Conservation (phyloP, 1,140 invertebrate genomes). For the Trypoxylus dichotomus region DNA sequence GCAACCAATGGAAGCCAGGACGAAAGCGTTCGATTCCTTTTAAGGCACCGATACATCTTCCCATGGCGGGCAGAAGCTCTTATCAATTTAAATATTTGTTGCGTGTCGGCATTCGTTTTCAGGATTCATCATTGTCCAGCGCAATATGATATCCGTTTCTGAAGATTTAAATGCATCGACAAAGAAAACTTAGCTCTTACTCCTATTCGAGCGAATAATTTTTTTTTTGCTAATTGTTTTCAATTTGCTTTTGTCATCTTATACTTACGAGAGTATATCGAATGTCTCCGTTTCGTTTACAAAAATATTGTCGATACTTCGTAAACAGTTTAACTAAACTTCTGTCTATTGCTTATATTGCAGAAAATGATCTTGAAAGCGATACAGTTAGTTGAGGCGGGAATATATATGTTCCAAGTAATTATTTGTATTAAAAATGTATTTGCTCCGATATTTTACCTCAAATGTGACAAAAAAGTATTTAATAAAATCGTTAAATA, state of each 20-base stretch:
- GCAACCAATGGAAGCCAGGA: neutral
- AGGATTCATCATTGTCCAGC: neutral
- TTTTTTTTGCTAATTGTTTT: neutral
- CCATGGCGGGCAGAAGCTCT: neutral
- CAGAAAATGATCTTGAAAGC: too few relatives aligned
- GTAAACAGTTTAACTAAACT: neutral
- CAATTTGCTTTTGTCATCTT: neutral
- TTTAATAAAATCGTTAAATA: too few relatives aligned
- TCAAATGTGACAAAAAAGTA: too few relatives aligned
- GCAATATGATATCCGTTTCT: neutral
- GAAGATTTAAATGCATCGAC: neutral
- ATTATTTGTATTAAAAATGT: too few relatives aligned
- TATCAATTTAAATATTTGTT: slow-evolving; percentile 8
- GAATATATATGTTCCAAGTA: too few relatives aligned
- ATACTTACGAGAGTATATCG: neutral
- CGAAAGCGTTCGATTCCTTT: neutral
- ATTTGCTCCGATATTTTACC: too few relatives aligned
- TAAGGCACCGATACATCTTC: neutral
- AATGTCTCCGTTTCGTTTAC: neutral
- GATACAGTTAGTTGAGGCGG: too few relatives aligned
- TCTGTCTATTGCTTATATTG: too few relatives aligned
- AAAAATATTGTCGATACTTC: neutral
- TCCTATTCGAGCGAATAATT: neutral
- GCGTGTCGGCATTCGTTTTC: neutral
- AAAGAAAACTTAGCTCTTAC: neutral